These are phyloP conservation scores for Acleris cristana DNA, from an alignment of 2,888 invertebrate genomes.

Conservation along the genomic window DNA sequence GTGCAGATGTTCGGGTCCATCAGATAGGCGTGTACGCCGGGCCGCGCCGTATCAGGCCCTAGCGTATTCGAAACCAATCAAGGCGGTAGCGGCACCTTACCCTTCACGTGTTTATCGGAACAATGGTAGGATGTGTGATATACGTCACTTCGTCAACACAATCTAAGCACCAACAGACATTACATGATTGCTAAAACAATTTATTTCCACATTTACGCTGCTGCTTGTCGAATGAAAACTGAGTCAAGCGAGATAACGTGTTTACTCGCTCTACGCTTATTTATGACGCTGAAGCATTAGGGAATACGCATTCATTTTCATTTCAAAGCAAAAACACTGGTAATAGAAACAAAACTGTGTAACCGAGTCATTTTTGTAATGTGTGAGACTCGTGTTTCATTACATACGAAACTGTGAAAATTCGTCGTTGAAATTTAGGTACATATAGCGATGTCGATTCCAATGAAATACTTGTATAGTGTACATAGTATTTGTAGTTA, in stretches of 20 bases:
- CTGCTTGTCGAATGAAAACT: constrained; percentile 15
- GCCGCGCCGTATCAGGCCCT: constrained; percentile 14
- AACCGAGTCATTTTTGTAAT: no score
- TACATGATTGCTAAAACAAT: constrained; percentile 15
- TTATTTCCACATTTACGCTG: constrained; percentile 15
- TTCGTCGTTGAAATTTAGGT: no score
- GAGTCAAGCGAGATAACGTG: neutral
- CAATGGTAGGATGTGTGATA: constrained; percentile 28
- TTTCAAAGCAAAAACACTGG: no score
- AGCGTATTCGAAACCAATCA: constrained; percentile 36
- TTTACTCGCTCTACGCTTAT: constrained; percentile 1
- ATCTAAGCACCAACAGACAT: constrained; percentile 3
- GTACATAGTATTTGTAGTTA: no score
- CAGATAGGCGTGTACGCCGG: constrained; percentile 38
- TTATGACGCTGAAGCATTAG: neutral
- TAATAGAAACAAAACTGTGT: no score
- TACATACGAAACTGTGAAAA: no score
- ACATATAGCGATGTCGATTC: no score
- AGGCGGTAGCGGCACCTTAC: constrained; percentile 30
- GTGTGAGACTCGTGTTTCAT: no score
- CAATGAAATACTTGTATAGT: no score
- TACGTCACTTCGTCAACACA: constrained; percentile 21
- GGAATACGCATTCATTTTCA: no score
- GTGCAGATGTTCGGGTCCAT: constrained; percentile 55
- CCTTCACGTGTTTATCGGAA: constrained; percentile 27